A percentile compares a stretch with the other conserved stretches of the same genome.
Evolutionary conservation across 1,140 invertebrate species (phyloP).

Genomic region (Polypedilum pembai): DNA sequence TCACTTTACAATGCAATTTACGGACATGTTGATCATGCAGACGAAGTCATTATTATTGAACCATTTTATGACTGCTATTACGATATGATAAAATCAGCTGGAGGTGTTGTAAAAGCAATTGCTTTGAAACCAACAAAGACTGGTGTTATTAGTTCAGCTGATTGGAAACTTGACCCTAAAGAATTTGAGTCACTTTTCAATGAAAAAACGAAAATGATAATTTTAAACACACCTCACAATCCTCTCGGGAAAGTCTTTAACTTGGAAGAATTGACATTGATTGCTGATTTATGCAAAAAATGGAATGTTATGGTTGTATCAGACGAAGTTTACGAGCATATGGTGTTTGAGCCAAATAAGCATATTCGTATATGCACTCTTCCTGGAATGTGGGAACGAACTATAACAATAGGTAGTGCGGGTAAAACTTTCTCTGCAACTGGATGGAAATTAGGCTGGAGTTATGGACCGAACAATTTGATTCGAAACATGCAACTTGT

Average conservation of each 20-base stretch:
- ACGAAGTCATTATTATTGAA: conserved; percentile 96
- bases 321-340: conserved; percentile 98
- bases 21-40: conserved; percentile 75
- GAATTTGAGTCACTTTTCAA: conserved; percentile 82
- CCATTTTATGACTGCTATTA: conserved; percentile 98
- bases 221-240: conserved; percentile 95
- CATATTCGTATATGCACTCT: conserved; percentile 89
- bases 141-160: conserved; percentile 56
- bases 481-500: conserved; percentile 76
- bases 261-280: conserved; percentile 60
- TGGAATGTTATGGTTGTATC: conserved; percentile 85
- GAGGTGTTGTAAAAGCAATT: conserved; percentile 80
- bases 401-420: conserved; percentile 93
- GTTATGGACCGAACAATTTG: conserved; percentile 75
- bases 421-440: conserved; percentile 98
- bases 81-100: conserved; percentile 84
- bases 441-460: conserved; percentile 98
- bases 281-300: conserved; percentile 85
- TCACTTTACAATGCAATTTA: conserved; percentile 76
- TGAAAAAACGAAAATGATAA: conserved; percentile 86
- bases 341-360: conserved; percentile 77
- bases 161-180: conserved; percentile 81
- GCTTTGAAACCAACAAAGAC: conserved; percentile 59
- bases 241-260: conserved; percentile 88
- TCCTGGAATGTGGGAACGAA: conserved; percentile 96